These are phyloP conservation scores for Phania funesta DNA, from an alignment of 2,888 invertebrate species.

Conservation along the genomic window DNA sequence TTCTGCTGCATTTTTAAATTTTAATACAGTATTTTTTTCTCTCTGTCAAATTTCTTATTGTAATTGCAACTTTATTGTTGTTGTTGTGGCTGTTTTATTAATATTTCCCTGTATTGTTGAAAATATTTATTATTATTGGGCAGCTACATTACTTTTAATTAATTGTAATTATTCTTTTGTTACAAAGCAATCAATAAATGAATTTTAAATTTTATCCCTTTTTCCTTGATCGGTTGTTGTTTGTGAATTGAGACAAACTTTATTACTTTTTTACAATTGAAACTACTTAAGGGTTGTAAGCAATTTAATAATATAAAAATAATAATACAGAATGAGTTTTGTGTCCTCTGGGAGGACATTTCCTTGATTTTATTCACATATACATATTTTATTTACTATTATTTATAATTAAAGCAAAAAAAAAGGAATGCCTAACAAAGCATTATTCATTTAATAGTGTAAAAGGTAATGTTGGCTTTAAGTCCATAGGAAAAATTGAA, in stretches of 20 bases:
- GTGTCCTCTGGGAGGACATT: too few relatives aligned
- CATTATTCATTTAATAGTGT: not conserved
- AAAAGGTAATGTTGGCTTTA: not conserved
- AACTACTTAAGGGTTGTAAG: not conserved
- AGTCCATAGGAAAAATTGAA: not conserved
- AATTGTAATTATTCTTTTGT: slow-evolving; percentile 54
- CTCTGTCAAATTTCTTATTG: too few relatives aligned
- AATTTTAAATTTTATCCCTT: slow-evolving; percentile 37
- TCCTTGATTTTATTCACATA: not conserved
- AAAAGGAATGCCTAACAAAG: not conserved
- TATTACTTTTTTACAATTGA: slow-evolving; percentile 36
- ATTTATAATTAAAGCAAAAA: not conserved
- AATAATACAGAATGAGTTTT: too few relatives aligned
- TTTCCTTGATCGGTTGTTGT: slow-evolving; percentile 29
- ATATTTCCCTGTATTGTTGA: slow-evolving; percentile 1
- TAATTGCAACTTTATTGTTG: not conserved
- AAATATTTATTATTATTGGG: slow-evolving; percentile 35
- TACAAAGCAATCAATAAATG: slow-evolving; percentile 41
- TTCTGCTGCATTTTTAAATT: slow-evolving; percentile 38
- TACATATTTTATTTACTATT: slow-evolving; percentile 4
- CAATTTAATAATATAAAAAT: too few relatives aligned
- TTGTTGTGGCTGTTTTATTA: slow-evolving; percentile 1
- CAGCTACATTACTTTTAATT: slow-evolving; percentile 29
- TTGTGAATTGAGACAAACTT: slow-evolving; percentile 31
- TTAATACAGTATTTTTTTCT: slow-evolving; percentile 11